Base-by-base conservation (phyloP, 2,113 vertebrate species). In the Barnardius zonarius region DNA sequence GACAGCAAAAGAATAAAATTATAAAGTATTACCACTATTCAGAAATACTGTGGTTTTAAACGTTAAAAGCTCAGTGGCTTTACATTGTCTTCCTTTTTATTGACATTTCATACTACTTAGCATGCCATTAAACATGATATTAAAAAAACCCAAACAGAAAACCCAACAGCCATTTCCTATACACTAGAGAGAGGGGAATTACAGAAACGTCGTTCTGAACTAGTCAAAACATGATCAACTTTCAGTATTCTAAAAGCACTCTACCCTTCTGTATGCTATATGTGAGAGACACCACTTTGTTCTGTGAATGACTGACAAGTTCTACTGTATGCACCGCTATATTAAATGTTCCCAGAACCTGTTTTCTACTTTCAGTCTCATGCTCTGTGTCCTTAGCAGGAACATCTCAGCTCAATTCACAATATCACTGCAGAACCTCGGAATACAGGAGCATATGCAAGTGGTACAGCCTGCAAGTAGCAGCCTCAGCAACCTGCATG, bases 1-100 rank as follows among this genome's bases (percentile, higher is more conserved):
- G 88, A 91, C 25, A 95, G 94, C 80, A 97, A 97, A 98, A 98
- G 85, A 97, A 96, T 67, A 96, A 95, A 94, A 91, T 97, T 81
- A 93, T 62, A 22, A 30, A 85, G 5, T 43, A 86, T 77, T 93
- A 69, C 81, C 93, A 69, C 39, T 66, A 39, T 59, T 87, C 5
- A 64, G 54, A 72, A 94, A 59, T 8, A 14, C 9, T 13, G 43
- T 7, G 14, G 48, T 48, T 9, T 95, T 37, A 80, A 67, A 30
- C 0, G 1, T 54, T 31, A 81, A 48, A 48, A n/a, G 39, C 35
- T 86, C 74, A 83, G 52, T 1, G 2, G 52, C 23, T 86, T 72
- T 24, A 57, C 11, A 28, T 44, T 74, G 22, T 43, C 43, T 37
- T 46, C 35, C 9, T 57, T 83, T 80, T 39, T n/a, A 68, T 3